Percentiles rank a stretch among this genome's conserved stretches.
Conservation (phyloP, 1,140 invertebrate species). For the Ceratina calcarata region DNA sequence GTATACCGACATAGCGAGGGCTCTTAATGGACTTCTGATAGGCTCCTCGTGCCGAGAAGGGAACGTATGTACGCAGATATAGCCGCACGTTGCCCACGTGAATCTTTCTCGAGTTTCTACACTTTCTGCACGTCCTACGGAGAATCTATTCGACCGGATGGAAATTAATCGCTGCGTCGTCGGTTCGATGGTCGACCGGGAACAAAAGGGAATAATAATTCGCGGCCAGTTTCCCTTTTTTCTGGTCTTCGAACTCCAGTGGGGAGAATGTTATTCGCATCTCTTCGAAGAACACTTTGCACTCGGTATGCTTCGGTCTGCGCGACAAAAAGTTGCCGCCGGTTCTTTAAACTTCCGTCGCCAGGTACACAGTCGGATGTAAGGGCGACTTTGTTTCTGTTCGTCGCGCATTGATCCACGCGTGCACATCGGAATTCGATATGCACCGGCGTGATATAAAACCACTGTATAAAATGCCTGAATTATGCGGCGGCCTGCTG, state of each 20-base stretch:
- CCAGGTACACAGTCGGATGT: constrained; percentile 36
- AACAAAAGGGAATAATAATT: constrained; percentile 32
- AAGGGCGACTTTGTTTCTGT: constrained; percentile 38
- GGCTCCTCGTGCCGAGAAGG: constrained; percentile 28
- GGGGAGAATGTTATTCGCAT: constrained; percentile 10
- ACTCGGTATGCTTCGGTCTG: constrained; percentile 54
- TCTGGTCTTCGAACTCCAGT: neutral
- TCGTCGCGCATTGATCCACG: constrained; percentile 30
- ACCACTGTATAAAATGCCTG: constrained; percentile 44
- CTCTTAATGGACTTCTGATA: constrained; percentile 71
- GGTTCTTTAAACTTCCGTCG: constrained; percentile 60
- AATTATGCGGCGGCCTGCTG: constrained; percentile 38
- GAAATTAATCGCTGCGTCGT: constrained; percentile 38
- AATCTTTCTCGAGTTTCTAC: constrained; percentile 45
- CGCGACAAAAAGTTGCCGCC: constrained; percentile 59
- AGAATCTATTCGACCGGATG: constrained; percentile 23
- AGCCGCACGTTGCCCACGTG: constrained; percentile 55
- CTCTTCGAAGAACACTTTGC: constrained; percentile 57
- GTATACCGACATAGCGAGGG: constrained; percentile 63
- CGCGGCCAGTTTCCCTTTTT: neutral
- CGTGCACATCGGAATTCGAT: constrained; percentile 28
- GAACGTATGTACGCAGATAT: neutral
- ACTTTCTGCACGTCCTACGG: constrained; percentile 13
- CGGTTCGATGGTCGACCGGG: neutral
- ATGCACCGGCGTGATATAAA: constrained; percentile 24